phyloP scores from a whole-genome alignment of 2,888 invertebrate species.

The Eueremaeus valkanovi region DNA sequence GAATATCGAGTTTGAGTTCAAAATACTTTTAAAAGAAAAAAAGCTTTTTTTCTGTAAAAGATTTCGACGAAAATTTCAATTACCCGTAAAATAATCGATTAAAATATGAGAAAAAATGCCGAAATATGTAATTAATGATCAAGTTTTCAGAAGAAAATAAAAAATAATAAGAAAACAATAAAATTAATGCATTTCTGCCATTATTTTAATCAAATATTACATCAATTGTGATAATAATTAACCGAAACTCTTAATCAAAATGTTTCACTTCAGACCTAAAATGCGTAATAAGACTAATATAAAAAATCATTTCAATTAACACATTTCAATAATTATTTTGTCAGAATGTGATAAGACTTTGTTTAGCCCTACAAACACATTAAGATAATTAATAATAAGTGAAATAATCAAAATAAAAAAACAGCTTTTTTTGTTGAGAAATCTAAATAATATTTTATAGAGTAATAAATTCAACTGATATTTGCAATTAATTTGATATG shows the following conservation, averaged over 20 bases:
- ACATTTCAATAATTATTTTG: neutral
- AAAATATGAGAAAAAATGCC: neutral
- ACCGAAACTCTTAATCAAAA: neutral
- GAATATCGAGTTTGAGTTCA: neutral
- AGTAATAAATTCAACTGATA: too few species aligned
- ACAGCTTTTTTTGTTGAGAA: neutral
- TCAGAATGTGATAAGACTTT: neutral
- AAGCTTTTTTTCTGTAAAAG: neutral
- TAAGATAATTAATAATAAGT: neutral
- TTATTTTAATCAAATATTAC: constrained; percentile 1
- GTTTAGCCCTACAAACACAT: neutral
- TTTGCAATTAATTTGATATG: too few species aligned
- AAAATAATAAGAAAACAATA: too few species aligned
- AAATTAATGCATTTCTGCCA: constrained; percentile 8
- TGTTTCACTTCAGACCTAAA: neutral
- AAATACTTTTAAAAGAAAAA: neutral
- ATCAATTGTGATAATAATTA: neutral
- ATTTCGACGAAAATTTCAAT: neutral
- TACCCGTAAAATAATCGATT: neutral
- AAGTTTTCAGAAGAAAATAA: neutral
- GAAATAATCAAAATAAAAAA: neutral
- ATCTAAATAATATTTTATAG: too few species aligned
- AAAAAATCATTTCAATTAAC: neutral
- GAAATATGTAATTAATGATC: neutral
- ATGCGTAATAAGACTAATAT: neutral